Evolutionary conservation across 2,113 vertebrate genomes (phyloP).

Genomic region (Cisticola juncidis): DNA sequence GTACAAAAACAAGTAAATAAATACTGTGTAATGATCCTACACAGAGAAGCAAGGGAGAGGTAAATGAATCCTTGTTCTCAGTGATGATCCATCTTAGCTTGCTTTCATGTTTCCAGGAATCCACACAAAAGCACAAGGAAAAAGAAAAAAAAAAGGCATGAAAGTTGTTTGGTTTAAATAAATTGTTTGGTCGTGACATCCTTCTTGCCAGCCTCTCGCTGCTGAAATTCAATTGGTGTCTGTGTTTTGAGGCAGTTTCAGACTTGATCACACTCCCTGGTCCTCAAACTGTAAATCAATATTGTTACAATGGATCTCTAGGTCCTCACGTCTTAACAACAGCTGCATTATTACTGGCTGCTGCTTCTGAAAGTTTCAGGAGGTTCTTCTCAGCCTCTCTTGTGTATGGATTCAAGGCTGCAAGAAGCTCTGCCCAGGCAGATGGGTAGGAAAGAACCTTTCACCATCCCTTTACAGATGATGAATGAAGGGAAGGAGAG

Average conservation of each 20-base stretch:
- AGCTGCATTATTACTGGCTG: neutral
- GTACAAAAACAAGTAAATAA: neutral
- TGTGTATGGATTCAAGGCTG: neutral
- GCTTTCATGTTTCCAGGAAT: neutral
- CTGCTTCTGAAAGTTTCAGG: neutral
- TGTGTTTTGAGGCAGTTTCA: neutral
- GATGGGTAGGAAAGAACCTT: neutral
- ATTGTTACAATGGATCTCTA: neutral
- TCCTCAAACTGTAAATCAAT: neutral
- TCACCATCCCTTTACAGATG: neutral
- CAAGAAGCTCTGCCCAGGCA: neutral
- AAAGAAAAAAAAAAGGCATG: neutral
- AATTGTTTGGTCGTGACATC: neutral
- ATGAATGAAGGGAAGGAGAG: neutral
- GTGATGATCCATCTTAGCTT: neutral
- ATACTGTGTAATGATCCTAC: neutral
- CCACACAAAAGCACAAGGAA: neutral
- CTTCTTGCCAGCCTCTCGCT: neutral
- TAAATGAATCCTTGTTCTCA: neutral
- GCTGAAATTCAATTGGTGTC: neutral
- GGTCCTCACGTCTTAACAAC: neutral
- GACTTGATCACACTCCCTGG: neutral
- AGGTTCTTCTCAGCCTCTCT: neutral
- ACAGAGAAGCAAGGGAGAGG: neutral
- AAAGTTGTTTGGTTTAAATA: neutral